Evolutionary conservation across 2,888 invertebrate genomes (phyloP).

Genomic region (Parnassius apollo): DNA sequence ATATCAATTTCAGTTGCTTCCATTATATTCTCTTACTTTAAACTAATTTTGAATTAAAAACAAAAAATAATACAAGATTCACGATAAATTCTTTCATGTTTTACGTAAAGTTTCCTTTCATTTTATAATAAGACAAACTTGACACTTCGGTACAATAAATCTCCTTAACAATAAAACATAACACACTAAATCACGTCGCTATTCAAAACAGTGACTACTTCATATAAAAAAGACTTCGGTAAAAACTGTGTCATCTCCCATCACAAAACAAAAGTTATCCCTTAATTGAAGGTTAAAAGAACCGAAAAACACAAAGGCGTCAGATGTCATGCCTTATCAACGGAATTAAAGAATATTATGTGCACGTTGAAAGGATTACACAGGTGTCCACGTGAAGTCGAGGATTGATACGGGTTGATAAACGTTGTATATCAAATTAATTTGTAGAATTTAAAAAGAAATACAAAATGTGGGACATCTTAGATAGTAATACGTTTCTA

Average conservation of each 20-base stretch:
- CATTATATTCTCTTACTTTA: too few species aligned
- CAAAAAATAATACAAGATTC: too few species aligned
- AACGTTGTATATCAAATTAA: background rate
- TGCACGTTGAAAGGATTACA: conserved; percentile 75
- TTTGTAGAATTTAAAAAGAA: too few species aligned
- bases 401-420: conserved; percentile 36
- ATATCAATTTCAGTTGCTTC: too few species aligned
- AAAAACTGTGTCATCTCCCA: conserved; percentile 70
- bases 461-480: too few species aligned
- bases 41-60: too few species aligned
- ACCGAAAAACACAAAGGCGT: conserved; percentile 64
- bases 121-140: conserved; percentile 2
- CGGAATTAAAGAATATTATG: conserved; percentile 78
- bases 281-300: conserved; percentile 73
- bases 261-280: conserved; percentile 66
- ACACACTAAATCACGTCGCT: conserved; percentile 72
- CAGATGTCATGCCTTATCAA: conserved; percentile 78
- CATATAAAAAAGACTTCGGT: conserved; percentile 41
- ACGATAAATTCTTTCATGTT: background rate
- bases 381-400: conserved; percentile 64
- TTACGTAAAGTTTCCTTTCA: background rate
- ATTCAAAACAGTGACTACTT: conserved; percentile 71
- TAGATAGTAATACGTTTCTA: too few species aligned
- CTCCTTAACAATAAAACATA: conserved; percentile 61
- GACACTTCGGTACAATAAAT: conserved; percentile 67